Evolutionary conservation across 2,888 invertebrate species (phyloP), one percentile per base, ranked within the genome.

Genomic region (Yponomeuta sedellus): DNA sequence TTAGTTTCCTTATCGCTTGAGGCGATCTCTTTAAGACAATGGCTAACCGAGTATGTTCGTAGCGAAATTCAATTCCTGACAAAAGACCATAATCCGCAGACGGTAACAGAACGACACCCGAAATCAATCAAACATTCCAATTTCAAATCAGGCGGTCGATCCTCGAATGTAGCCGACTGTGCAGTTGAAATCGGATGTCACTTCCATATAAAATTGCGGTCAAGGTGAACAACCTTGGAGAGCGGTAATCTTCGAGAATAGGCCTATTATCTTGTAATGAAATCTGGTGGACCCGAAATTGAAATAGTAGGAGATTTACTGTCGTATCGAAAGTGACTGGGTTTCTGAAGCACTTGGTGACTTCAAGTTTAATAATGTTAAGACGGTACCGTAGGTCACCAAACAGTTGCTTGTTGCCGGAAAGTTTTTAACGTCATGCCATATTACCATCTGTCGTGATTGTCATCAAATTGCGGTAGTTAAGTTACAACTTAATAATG

Each of bases 361-460:
- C 44, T n/a, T 12, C 61, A 10, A 10, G 58, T 58, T 10, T n/a
- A 4, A 19, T 19, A 58, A 10, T 20, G 20, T 58, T 19, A 10
- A 10, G n/a, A 10, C 22, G 56, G 56, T 58, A 58, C 19, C 10
- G 58, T 22, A 58, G 19, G 58, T 58, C 20, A 58, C 58, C 58
- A 20, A 58, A 58, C n/a, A 58, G 19, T 58, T 22, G 19, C 8
- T 58, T 19, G 6, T 10, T 58, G 4, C 0, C 10, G 58, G 1
- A 58, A 58, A 58, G 22, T 20, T 58, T 58, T 19, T 58, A 58
- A n/a, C 58, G 58, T 58, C 44, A 22, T 58, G 58, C n/a, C 20
- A 58, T 58, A 58, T 58, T 52, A 52, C 44, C 44, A 52, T 52
- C 44, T 52, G 44, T 52, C 16, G 44, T 52, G 44, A 52, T 52